Evolutionary conservation across 1,140 invertebrate species (phyloP), one percentile per base, ranked within the genome.

Genomic region (Lethrus apterus): DNA sequence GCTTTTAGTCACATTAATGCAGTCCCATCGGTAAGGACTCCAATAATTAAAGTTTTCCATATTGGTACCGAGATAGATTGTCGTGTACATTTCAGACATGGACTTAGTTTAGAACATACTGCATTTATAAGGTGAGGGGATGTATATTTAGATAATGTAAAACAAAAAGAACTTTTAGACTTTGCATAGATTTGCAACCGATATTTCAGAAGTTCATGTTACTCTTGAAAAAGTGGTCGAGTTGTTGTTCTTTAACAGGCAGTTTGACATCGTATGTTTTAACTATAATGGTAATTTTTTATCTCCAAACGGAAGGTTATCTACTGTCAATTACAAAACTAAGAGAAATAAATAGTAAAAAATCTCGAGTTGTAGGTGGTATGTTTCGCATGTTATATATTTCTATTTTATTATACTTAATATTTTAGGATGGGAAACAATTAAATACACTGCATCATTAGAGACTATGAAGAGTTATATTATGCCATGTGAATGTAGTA

Each of bases 81-180:
- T 57, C 76, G 79, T 62, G 60, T 80, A 21, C 76, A 74, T 0
- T 77, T 78, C 46, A 60, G 65, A 20, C 72, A 73, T 64, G 70
- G 72, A 3, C 63, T 79, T 10, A 67, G 69, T 49, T 68, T 73
- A 13, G 70, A 75, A 59, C 78, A 78, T 53, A 71, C 71, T 1
- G 66, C 64, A 56, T 63, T 73, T 55, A 51, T 76, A 24, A 66
- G 56, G 68, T 73, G 66, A 49, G 13, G n/a, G n/a, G n/a, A n/a
- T n/a, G n/a, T n/a, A n/a, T n/a, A n/a, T n/a, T n/a, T n/a, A n/a
- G n/a, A n/a, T n/a, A n/a, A n/a, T n/a, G n/a, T n/a, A n/a, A n/a
- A n/a, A n/a, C n/a, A n/a, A n/a, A n/a, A n/a, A n/a, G n/a, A n/a
- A n/a, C 54, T 61, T 67, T 3, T 50, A 71, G 68, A 32, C 57